A percentile compares a stretch with the other conserved stretches of the same genome.
phyloP scores from a whole-genome alignment of 1,140 invertebrate species.

The Zaprionus tsacasi region DNA sequence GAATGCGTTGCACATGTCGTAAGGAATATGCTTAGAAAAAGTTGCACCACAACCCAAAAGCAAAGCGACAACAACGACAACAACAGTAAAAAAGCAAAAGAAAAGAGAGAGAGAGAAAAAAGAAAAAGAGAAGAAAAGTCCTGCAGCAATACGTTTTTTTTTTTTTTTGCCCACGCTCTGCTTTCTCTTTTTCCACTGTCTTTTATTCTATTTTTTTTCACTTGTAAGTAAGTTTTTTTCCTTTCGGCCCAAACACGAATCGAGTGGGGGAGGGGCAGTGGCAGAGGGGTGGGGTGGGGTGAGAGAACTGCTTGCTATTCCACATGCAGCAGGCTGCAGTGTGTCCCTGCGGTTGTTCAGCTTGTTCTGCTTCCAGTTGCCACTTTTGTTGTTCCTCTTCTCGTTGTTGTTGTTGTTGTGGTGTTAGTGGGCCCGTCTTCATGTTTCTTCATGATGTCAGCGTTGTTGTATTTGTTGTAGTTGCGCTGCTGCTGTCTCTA shows the following conservation, averaged over 20 bases:
- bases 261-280: background rate
- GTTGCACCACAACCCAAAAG: conserved; percentile 31
- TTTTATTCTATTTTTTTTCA: conserved; percentile 24
- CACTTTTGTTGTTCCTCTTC: conserved; percentile 11
- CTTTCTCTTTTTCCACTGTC: conserved; percentile 13
- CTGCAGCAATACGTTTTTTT: conserved; percentile 58
- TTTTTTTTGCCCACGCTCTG: conserved; percentile 26
- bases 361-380: conserved; percentile 21
- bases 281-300: conserved; percentile 5
- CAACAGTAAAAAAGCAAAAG: conserved; percentile 23
- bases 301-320: conserved; percentile 69
- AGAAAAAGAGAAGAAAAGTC: conserved; percentile 47
- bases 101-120: conserved; percentile 27
- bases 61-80: conserved; percentile 25
- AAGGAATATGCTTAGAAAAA: conserved; percentile 74
- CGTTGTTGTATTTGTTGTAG: conserved; percentile 21
- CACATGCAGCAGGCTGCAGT: conserved; percentile 50
- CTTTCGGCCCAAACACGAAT: conserved; percentile 35
- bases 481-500: conserved; percentile 63
- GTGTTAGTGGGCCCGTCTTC: conserved; percentile 68
- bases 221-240: conserved; percentile 27
- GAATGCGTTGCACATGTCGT: conserved; percentile 80
- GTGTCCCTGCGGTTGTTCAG: conserved; percentile 31
- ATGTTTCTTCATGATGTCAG: conserved; percentile 71
- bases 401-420: conserved; percentile 39